Evolutionary conservation across 2,797 vertebrate genomes (phyloP), one percentile per base, ranked within the genome.

Genomic region (Danio aesculapii): DNA sequence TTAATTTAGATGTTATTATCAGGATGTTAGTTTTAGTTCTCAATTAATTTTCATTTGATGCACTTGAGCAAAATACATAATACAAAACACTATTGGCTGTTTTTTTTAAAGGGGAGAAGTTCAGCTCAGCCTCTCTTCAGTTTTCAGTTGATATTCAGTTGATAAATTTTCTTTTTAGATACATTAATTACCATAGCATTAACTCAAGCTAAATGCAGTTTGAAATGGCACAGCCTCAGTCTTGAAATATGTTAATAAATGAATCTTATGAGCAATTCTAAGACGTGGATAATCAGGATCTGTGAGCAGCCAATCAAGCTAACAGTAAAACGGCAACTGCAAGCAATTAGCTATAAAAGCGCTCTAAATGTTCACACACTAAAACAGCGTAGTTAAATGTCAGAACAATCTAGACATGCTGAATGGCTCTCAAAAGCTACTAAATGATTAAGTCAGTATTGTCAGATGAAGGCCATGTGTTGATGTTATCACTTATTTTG

Each of bases 321-420:
- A 81, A 70, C 66, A 47, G n/a, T 73, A 66, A 62, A 67, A 79
- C 63, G 0, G 14, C 63, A 84, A 83, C 68, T 81, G 81, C 67
- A 79, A 84, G 77, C 68, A 79, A 84, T 85, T 83, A 85, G 70
- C 69, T 55, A 47, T 75, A 52, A 71, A 82, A 71, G 49, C 53
- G 11, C 46, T 69, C 53, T 14, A 53, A 78, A 79, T 64, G 70
- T 79, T 82, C 58, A 70, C 46, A 72, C 52, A 73, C 64, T 58
- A 73, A 46, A 84, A 85, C 30, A 46, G 76, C 19, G 71, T 66
- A 67, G 75, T 74, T 82, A 83, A 82, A 86, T 81, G 82, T 46
- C 80, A 81, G 58, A 67, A 70, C 55, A 82, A 85, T 79, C 78
- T 79, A 41, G 62, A 41, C 43, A 82, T 68, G 75, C 59, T 71